phyloP scores from a whole-genome alignment of 2,797 vertebrate species.

The Anas capensis region DNA sequence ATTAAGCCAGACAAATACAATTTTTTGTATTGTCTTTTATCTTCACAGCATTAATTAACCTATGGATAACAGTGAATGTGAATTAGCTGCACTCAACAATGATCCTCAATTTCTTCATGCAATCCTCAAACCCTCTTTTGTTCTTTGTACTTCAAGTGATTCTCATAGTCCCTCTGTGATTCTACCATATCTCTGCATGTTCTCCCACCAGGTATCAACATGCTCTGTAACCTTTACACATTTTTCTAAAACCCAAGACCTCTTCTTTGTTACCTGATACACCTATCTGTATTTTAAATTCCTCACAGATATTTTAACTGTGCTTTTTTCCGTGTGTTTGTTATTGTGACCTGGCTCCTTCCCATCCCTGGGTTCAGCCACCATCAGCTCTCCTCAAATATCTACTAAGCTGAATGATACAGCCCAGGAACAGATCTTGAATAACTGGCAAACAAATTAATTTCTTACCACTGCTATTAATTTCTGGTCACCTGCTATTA shows the following conservation, averaged over 20 bases:
- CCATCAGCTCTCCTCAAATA: not conserved
- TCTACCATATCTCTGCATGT: not conserved
- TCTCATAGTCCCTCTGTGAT: not conserved
- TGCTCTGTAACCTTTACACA: accelerated
- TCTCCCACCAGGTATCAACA: not conserved
- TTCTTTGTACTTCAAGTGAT: not conserved
- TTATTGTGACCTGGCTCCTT: not conserved
- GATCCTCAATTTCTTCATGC: not conserved
- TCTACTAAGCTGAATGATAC: not conserved
- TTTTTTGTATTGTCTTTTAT: not conserved
- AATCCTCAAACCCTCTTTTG: not conserved
- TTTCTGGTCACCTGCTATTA: not conserved
- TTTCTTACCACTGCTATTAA: not conserved
- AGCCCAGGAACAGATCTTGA: not conserved
- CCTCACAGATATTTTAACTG: not conserved
- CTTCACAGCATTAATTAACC: not conserved
- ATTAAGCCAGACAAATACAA: not conserved
- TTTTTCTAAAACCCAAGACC: not conserved
- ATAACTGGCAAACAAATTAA: not conserved
- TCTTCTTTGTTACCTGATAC: not conserved
- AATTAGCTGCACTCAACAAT: not conserved
- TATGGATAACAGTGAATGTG: not conserved
- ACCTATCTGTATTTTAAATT: not conserved
- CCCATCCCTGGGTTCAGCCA: not conserved
- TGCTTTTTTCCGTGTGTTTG: not conserved